Percentiles rank a stretch among this genome's conserved stretches.
Evolutionary conservation across 2,888 invertebrate species (phyloP).

Genomic region (Sinotaia quadrata): DNA sequence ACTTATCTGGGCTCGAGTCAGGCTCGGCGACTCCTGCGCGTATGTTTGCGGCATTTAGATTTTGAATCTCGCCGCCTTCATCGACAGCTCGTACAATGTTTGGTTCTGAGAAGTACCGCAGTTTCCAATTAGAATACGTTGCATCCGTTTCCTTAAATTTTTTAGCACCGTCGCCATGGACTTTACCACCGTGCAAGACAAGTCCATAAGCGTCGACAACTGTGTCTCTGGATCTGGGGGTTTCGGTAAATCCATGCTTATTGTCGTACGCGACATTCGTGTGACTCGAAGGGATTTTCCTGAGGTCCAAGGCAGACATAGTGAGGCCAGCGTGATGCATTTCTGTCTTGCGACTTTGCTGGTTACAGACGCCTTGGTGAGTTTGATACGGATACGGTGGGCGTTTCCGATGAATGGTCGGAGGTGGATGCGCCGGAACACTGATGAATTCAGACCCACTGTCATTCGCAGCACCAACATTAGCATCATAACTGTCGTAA

Average conservation of each 20-base stretch:
- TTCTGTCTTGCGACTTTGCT: no score
- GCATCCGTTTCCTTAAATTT: background rate
- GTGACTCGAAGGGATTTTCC: background rate
- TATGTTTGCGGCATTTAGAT: background rate
- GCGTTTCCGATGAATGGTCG: slow-evolving; percentile 16
- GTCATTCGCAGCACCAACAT: no score
- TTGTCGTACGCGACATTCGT: background rate
- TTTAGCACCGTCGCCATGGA: background rate
- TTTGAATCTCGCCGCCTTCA: background rate
- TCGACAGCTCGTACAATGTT: background rate
- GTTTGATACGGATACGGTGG: background rate
- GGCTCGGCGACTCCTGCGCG: no score
- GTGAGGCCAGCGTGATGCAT: background rate
- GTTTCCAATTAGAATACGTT: slow-evolving; percentile 25
- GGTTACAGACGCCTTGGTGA: background rate
- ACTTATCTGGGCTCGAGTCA: background rate
- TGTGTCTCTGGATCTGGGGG: background rate
- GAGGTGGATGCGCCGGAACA: slow-evolving; percentile 17
- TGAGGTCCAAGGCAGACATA: background rate
- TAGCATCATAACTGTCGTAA: no score
- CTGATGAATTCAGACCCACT: slow-evolving; percentile 23
- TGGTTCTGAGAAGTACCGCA: slow-evolving; percentile 13
- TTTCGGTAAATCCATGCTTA: background rate
- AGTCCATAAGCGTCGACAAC: slow-evolving; percentile 23
- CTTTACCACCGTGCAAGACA: slow-evolving; percentile 11